Base-by-base conservation (phyloP, 1,140 invertebrate genomes). In the Brachionus koreanus region DNA sequence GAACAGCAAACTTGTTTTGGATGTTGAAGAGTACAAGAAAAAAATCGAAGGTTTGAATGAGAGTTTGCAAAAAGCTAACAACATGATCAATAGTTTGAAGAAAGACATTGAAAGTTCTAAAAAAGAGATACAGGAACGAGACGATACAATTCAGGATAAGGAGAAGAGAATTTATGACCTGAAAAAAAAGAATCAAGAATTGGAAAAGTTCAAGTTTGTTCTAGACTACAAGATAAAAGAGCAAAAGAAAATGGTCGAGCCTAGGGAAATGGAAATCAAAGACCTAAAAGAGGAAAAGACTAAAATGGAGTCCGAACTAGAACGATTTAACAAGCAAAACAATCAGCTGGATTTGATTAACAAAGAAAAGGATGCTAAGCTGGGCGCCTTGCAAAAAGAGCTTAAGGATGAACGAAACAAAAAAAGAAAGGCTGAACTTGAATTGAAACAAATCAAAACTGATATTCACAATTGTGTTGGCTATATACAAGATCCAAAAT, bases 131-230 rank as follows among this genome's bases (percentile, higher is more conserved):
- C 87, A 90, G 2, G 93, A 95, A 86, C 91, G 93, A 83, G 94
- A 95, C 86, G 88, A 90, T 1, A 93, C 92, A 1, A 94, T 96
- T 83, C 91, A 93, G 84, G 92, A 93, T 43, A 95, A 95, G 88
- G 94, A 96, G 87, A 93, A 92, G 85, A 89, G 92, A 83, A 94
- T 96, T 81, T 92, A 92, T 84, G 93, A 95, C 83, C 87, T 95
- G 79, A 93, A 94, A 86, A 91, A 92, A 72, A 94, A 92, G 85
- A 95, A 95, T 85, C 92, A 94, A 85, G 94, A 95, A 87, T 86
- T 96, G 79, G 94, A 96, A 85, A 96, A 96, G 86, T 94, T 93
- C 84, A 95, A 94, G 86, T 95, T 94, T 87, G 93, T 95, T 12
- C 87, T 95, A 16, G 93, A 94, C 85, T 94, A 94, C 85, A 95